Evolutionary conservation across 2,888 invertebrate genomes (phyloP), one percentile per base, ranked within the genome.

Genomic region (Hyposoter didymator): DNA sequence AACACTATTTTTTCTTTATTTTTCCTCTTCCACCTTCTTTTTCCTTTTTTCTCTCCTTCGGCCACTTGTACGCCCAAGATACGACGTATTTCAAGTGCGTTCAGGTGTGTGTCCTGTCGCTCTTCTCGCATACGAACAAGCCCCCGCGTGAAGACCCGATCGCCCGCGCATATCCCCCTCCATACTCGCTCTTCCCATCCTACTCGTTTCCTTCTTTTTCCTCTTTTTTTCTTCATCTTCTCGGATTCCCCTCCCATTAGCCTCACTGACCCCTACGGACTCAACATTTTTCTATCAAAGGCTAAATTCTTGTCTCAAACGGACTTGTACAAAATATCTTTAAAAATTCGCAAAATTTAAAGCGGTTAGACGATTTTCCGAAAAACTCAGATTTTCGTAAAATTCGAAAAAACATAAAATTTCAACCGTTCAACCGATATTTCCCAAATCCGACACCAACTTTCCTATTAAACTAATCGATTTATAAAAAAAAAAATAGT

Each of bases 31-130:
- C 28, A 43, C 55, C 22, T 8, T n/a, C 47, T 22, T 49, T 43
- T 28, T 78, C 55, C 62, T 47, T 32, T 32, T 73, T 28, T 35
- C 55, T 52, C 47, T 52, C 52, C 76, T 43, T 79, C 67, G 67
- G 84, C 84, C 84, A 82, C 84, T 84, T 83, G 79, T 82, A 70
- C 47, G 45, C 62, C n/a, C 75, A 70, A 79, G 43, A 59, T 67
- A 73, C 64, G 66, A 73, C 64, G 73, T 49, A 49, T 76, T 72
- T 83, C 85, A 80, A 79, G 85, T 85, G 79, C 79, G 75, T 80
- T 85, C 85, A 83, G 79, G 80, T 85, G 80, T 79, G 85, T 76
- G 72, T 72, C 83, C 69, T 76, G 55, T 47, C 43, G 39, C 69
- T 72, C 64, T 75, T 74, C 74, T 78, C 76, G 64, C 70, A 79